A percentile compares a stretch with the other conserved stretches of the same genome.
phyloP scores from a whole-genome alignment of 2,113 vertebrate species.

The Labeo rohita region DNA sequence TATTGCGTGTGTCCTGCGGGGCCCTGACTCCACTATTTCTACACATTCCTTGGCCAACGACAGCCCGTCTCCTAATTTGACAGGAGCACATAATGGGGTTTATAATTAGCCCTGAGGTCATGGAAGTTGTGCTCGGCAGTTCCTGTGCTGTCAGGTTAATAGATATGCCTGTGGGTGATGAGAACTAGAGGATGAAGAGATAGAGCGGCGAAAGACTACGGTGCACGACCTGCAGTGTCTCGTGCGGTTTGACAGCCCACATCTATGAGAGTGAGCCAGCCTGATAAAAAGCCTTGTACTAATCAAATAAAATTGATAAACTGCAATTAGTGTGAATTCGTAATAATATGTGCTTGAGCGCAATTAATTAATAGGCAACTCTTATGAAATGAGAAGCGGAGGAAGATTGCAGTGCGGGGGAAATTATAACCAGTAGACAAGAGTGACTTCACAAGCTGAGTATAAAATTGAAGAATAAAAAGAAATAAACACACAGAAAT shows the following conservation, averaged over 20 bases:
- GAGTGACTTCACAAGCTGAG: background rate
- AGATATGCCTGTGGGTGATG: slow-evolving; percentile 41
- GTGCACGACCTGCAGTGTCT: slow-evolving; percentile 33
- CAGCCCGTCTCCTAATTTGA: slow-evolving; percentile 48
- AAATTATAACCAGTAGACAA: background rate
- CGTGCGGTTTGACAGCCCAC: background rate
- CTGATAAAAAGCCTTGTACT: background rate
- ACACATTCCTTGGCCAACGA: slow-evolving; percentile 2
- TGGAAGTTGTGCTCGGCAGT: slow-evolving; percentile 40
- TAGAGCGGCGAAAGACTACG: background rate
- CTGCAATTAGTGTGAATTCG: background rate
- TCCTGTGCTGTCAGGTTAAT: slow-evolving; percentile 53
- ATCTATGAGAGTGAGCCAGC: background rate
- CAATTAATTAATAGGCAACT: background rate
- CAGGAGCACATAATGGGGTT: slow-evolving; percentile 54
- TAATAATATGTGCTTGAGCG: background rate
- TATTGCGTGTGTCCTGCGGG: background rate
- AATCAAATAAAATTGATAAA: background rate
- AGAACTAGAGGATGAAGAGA: slow-evolving; percentile 30
- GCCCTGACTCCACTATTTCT: slow-evolving; percentile 14
- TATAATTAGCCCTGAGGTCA: slow-evolving; percentile 55
- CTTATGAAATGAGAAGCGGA: slow-evolving; percentile 10
- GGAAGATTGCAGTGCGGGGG: background rate
- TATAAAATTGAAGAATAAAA: background rate
- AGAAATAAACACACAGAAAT: background rate